phyloP scores from a whole-genome alignment of 2,888 invertebrate genomes.

The Tiliacea aurago region DNA sequence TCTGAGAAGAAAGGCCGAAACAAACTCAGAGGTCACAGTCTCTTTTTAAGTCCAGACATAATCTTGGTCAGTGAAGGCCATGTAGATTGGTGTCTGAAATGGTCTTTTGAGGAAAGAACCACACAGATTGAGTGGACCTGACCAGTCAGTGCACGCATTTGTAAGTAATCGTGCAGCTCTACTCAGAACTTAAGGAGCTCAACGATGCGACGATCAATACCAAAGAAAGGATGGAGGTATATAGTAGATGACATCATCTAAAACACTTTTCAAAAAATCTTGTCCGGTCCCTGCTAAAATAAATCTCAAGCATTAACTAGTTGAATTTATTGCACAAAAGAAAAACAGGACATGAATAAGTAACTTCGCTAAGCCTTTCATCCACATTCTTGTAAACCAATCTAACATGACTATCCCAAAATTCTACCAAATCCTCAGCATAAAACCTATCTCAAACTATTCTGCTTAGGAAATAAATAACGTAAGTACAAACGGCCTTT shows the following conservation, averaged over 20 bases:
- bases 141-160: no score
- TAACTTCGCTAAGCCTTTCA: slow-evolving; percentile 31
- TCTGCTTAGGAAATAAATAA: slow-evolving; percentile 65
- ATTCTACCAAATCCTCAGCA: slow-evolving; percentile 34
- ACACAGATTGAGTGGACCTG: no score
- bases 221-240: no score
- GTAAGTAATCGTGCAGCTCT: no score
- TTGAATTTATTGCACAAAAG: background rate
- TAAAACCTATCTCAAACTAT: slow-evolving; percentile 58
- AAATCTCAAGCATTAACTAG: background rate
- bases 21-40: no score
- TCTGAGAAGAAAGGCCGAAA: no score
- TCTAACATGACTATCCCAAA: slow-evolving; percentile 29
- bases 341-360: slow-evolving; percentile 7
- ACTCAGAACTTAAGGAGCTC: no score
- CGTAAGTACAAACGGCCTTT: slow-evolving; percentile 64
- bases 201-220: no score
- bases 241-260: background rate
- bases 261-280: background rate
- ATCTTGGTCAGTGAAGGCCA: no score
- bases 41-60: no score
- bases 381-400: slow-evolving; percentile 36
- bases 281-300: background rate
- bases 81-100: no score
- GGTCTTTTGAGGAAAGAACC: no score